Percentiles rank a stretch among this genome's conserved stretches.
phyloP scores from a whole-genome alignment of 2,113 vertebrate species.

The Asarcornis scutulata region DNA sequence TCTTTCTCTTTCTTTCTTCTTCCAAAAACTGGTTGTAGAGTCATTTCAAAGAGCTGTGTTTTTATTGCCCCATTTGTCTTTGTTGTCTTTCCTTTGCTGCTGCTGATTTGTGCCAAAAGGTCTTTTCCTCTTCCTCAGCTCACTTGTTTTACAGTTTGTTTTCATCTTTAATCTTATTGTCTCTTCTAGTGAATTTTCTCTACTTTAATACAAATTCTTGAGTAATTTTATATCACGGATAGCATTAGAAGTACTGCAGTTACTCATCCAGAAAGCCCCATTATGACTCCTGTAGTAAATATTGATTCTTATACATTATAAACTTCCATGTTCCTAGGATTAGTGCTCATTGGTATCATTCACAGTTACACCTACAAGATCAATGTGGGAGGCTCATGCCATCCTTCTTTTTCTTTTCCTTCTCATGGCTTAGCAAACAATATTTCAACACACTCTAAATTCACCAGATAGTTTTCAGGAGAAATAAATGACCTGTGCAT shows the following conservation, averaged over 20 bases:
- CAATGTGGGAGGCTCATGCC: background rate
- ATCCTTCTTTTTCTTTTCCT: background rate
- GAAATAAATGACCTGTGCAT: background rate
- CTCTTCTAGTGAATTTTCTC: background rate
- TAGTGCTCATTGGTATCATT: background rate
- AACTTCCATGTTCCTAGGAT: background rate
- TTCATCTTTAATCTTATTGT: background rate
- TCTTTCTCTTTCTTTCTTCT: too few species aligned
- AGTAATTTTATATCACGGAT: background rate
- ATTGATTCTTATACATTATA: background rate
- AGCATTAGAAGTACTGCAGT: background rate
- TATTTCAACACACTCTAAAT: background rate
- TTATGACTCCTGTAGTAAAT: background rate
- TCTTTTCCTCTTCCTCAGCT: background rate
- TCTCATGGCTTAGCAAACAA: background rate
- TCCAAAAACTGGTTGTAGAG: background rate
- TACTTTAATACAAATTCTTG: background rate
- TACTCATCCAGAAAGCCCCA: slow-evolving; percentile 4
- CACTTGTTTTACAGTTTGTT: background rate
- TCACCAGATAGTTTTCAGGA: background rate
- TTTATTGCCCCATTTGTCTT: background rate
- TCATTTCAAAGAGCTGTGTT: background rate
- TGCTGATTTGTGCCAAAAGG: background rate
- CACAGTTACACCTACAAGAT: background rate
- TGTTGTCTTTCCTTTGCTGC: background rate